Evolutionary conservation across 2,888 invertebrate species (phyloP).

Genomic region (Hedya salicella): DNA sequence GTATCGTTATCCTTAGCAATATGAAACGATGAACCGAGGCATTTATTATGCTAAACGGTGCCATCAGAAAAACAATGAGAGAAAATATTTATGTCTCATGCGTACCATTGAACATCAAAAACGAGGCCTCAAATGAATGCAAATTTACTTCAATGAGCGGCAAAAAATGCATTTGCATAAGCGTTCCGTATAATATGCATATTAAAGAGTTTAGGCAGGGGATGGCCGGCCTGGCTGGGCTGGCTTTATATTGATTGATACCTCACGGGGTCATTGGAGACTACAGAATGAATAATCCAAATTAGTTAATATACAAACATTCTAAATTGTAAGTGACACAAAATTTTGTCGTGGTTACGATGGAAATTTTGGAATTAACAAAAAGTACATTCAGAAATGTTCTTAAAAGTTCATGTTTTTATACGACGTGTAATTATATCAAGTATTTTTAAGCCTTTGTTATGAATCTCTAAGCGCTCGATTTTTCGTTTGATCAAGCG

Average conservation of each 20-base stretch:
- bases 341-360: too few species aligned
- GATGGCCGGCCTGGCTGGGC: slow-evolving; percentile 8
- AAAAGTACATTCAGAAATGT: too few species aligned
- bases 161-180: slow-evolving; percentile 69
- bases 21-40: slow-evolving; percentile 49
- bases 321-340: background rate
- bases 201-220: slow-evolving; percentile 53
- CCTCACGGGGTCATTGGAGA: background rate
- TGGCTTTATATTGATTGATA: background rate
- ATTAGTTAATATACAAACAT: background rate
- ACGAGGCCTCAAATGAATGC: slow-evolving; percentile 73
- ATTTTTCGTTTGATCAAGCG: too few species aligned
- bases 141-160: slow-evolving; percentile 60
- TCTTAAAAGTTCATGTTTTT: too few species aligned
- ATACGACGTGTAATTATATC: too few species aligned
- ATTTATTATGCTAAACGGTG: slow-evolving; percentile 62
- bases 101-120: slow-evolving; percentile 75
- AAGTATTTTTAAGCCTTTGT: too few species aligned
- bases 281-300: background rate
- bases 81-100: slow-evolving; percentile 75
- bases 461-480: too few species aligned
- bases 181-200: slow-evolving; percentile 62
- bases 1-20: slow-evolving; percentile 21
- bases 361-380: too few species aligned
- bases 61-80: slow-evolving; percentile 61